These are phyloP conservation scores for Diadumene lineata DNA, from an alignment of 92 coral and sea anemone species.

Conservation along the genomic window DNA sequence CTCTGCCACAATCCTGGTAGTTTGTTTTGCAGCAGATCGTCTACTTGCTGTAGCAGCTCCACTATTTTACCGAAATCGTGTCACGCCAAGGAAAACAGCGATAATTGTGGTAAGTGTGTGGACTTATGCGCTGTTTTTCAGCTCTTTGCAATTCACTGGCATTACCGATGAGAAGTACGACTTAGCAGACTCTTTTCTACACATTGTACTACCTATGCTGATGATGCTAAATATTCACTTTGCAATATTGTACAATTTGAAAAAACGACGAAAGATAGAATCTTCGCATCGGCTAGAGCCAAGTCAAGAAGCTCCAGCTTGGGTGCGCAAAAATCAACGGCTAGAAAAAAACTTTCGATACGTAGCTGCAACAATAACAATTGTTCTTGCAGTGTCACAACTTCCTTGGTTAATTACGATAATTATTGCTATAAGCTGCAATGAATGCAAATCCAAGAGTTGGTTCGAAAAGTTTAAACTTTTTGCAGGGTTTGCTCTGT, in stretches of 20 bases:
- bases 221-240: conserved; percentile 20
- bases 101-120: conserved; percentile 13
- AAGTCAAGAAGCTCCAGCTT: conserved; percentile 20
- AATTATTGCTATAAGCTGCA: conserved; percentile 21
- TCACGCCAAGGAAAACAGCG: conserved; percentile 14
- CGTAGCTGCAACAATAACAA: conserved; percentile 31
- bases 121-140: conserved; percentile 35
- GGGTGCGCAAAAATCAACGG: conserved; percentile 13
- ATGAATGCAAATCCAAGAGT: background rate
- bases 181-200: conserved; percentile 35
- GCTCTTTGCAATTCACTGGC: conserved; percentile 36
- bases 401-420: conserved; percentile 36
- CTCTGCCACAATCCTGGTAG: conserved; percentile 42
- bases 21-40: conserved; percentile 33
- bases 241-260: conserved; percentile 25
- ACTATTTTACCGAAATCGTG: conserved; percentile 25
- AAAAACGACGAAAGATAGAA: conserved; percentile 21
- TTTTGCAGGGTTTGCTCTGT: conserved; percentile 28
- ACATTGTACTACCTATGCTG: conserved; percentile 39
- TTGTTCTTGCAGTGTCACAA: conserved; percentile 30
- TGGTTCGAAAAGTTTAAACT: conserved; percentile 13
- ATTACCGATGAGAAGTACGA: conserved; percentile 36
- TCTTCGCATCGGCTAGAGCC: background rate
- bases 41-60: conserved; percentile 34
- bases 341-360: conserved; percentile 36